Conservation (phyloP, 2,113 vertebrate genomes). For the Dascyllus trimaculatus region DNA sequence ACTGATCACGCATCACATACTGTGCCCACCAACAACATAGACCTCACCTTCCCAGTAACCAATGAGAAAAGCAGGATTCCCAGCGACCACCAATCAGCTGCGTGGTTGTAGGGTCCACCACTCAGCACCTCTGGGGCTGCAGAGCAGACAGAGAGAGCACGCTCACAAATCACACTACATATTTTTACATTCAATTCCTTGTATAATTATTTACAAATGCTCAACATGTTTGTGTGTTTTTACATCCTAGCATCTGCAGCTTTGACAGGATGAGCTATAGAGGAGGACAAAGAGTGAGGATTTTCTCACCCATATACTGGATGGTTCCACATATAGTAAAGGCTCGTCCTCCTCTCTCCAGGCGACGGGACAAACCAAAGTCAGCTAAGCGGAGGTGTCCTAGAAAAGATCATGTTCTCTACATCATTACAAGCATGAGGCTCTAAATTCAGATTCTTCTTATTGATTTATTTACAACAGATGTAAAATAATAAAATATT, state of each 20-base stretch:
- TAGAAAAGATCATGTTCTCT: conserved; percentile 72
- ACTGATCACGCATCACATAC: neutral
- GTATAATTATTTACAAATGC: neutral
- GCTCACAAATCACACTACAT: neutral
- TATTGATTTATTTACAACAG: neutral
- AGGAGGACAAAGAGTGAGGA: neutral
- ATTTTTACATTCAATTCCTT: neutral
- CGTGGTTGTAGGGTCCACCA: conserved; percentile 94
- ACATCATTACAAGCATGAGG: neutral
- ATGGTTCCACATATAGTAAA: conserved; percentile 97
- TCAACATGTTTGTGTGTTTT: neutral
- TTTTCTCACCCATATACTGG: conserved; percentile 95
- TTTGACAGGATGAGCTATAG: neutral
- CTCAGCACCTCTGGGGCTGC: conserved; percentile 95
- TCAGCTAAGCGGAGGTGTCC: conserved; percentile 95
- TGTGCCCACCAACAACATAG: conserved; percentile 11
- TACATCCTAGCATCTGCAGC: neutral
- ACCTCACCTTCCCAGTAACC: conserved; percentile 92
- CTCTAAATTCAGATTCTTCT: neutral
- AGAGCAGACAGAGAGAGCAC: conserved; percentile 38
- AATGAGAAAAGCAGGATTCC: conserved; percentile 93
- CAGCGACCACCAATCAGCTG: conserved; percentile 97
- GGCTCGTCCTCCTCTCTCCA: conserved; percentile 89
- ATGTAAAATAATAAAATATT: neutral
- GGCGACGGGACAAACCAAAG: conserved; percentile 92